Base-by-base conservation (phyloP, 1,140 invertebrate genomes). In the Rhagoletis pomonella region DNA sequence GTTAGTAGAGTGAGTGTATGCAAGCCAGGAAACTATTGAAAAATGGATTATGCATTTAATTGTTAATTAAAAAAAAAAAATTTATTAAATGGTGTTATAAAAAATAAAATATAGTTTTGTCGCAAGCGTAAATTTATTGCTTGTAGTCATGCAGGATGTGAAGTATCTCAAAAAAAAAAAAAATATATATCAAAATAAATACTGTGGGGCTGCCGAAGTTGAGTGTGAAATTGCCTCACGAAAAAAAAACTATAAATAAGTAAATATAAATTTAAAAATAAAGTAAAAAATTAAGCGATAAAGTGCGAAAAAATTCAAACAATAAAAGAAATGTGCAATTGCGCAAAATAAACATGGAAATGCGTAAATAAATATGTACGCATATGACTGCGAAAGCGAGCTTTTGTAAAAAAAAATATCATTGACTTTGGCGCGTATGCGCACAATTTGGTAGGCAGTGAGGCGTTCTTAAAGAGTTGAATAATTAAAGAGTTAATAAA, bases 401-500 rank as follows among this genome's bases (percentile, higher is more conserved):
- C 17, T 19, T 12, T 47, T 39, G n/a, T 47, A 69, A 81, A 81
- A 47, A 29, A 29, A 29, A 29, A 29, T 29, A n/a, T 42, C 47
- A 73, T 44, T 73, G 42, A 14, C 69, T 39, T 81, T 81, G 50
- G n/a, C 55, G 73, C 73, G 17, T 29, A 55, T 81, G 47, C 73
- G 73, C 73, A 81, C 73, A 81, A 81, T 81, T 81, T 81, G 47
- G 19, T 55, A 9, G 12, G 73, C 50, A 81, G 73, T 50, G 73
- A 81, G 9, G 50, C 73, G 73, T 55, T 47, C n/a, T 12, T 6
- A 55, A 55, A 19, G 67, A 73, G 67, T 73, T 42, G 67, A 42
- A 73, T 81, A 81, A 81, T 81, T 81, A 81, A 81, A 73, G 39
- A 73, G 67, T 73, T 73, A 2, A 17, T 42, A 73, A 73, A 73